Conservation (phyloP, 2,797 vertebrate genomes). For the Smutsia gigantea region DNA sequence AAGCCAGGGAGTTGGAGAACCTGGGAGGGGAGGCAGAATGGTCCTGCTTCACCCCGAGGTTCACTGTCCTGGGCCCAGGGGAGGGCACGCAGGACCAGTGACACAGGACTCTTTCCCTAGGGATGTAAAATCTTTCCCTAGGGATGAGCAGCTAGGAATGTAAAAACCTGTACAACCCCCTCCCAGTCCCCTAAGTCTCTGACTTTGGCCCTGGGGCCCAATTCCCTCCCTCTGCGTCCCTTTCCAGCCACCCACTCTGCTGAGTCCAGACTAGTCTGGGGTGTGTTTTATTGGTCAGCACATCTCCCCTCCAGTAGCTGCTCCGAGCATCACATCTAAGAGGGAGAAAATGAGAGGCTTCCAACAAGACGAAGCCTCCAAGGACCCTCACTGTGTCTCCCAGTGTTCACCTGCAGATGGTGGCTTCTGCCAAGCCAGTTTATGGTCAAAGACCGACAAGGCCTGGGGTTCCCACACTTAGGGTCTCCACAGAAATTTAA, state of each 20-base stretch:
- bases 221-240: not conserved
- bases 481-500: not conserved
- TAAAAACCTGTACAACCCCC: not conserved
- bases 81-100: not conserved
- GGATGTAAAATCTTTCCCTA: not conserved
- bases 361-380: not conserved
- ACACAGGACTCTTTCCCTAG: not conserved
- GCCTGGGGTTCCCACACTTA: not conserved
- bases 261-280: accelerated
- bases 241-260: not conserved
- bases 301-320: not conserved
- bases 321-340: not conserved
- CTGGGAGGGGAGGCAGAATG: conserved; percentile 70
- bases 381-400: not conserved
- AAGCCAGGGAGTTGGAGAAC: conserved; percentile 93
- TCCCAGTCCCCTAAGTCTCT: not conserved
- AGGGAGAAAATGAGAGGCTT: not conserved
- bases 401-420: not conserved
- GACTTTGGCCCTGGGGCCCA: not conserved
- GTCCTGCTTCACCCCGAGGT: not conserved
- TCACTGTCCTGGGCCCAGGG: not conserved
- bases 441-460: too few species aligned
- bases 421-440: not conserved
- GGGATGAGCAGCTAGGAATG: not conserved
- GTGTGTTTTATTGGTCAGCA: not conserved